phyloP scores from a whole-genome alignment of 2,888 invertebrate genomes.

The Cryptocheilus praepositus region DNA sequence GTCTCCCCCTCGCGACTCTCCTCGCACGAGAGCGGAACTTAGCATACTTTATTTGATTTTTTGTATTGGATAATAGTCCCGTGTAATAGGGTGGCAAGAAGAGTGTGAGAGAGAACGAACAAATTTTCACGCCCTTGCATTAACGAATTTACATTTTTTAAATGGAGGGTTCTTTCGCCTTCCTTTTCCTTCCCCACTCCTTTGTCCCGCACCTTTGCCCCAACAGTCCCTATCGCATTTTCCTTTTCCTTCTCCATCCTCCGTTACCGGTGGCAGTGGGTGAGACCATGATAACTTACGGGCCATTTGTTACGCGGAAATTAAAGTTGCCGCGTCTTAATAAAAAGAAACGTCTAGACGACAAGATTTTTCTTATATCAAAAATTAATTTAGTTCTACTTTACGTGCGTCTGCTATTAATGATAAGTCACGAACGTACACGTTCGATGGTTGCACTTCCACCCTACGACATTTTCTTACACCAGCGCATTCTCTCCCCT shows the following conservation, averaged over 20 bases:
- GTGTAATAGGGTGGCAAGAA: slow-evolving; percentile 70
- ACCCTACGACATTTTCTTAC: slow-evolving; percentile 40
- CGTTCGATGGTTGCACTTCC: slow-evolving; percentile 17
- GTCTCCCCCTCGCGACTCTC: slow-evolving; percentile 54
- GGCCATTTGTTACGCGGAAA: slow-evolving; percentile 73
- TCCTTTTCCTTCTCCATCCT: not conserved
- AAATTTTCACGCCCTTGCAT: slow-evolving; percentile 72
- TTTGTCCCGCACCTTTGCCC: slow-evolving; percentile 8
- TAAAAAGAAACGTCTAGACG: slow-evolving; percentile 47
- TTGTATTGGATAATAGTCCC: slow-evolving; percentile 75
- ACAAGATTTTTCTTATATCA: too few relatives aligned
- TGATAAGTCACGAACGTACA: too few relatives aligned
- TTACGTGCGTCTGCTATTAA: too few relatives aligned
- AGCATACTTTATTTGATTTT: slow-evolving; percentile 75
- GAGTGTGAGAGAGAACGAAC: slow-evolving; percentile 42
- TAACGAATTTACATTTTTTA: slow-evolving; percentile 76
- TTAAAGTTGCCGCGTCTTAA: slow-evolving; percentile 69
- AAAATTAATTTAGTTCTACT: too few relatives aligned
- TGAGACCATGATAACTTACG: slow-evolving; percentile 72
- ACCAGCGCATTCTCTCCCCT: slow-evolving; percentile 8
- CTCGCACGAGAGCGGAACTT: slow-evolving; percentile 68
- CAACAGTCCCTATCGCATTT: slow-evolving; percentile 1
- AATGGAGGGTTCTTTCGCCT: slow-evolving; percentile 66
- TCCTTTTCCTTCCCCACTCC: slow-evolving; percentile 13
- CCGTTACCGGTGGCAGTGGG: slow-evolving; percentile 14